Evolutionary conservation across 2,797 vertebrate genomes (phyloP).

Genomic region (Aldrovandia affinis): DNA sequence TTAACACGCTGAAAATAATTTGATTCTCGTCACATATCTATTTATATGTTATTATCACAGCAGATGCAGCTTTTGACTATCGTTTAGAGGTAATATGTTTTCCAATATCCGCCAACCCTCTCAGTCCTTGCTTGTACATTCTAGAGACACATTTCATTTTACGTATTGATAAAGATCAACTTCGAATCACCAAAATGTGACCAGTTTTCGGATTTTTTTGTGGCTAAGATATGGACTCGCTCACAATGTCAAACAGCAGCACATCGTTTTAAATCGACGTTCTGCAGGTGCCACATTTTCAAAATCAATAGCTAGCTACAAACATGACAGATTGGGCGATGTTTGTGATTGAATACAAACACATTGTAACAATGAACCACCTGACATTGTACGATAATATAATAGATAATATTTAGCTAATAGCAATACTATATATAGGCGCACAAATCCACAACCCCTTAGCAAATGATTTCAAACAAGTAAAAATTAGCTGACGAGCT

Average conservation of each 20-base stretch:
- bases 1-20: neutral
- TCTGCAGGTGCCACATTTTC: constrained; percentile 16
- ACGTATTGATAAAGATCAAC: neutral
- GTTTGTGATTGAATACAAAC: neutral
- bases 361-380: neutral
- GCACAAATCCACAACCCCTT: neutral
- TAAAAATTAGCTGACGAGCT: neutral
- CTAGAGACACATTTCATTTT: neutral
- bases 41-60: neutral
- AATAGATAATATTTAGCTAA: constrained; percentile 6
- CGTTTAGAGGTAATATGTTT: neutral
- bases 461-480: neutral
- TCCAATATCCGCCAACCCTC: neutral
- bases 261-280: neutral
- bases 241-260: constrained; percentile 20
- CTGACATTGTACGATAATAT: constrained; percentile 1
- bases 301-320: neutral
- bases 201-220: neutral
- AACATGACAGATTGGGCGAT: neutral
- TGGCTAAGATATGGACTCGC: neutral
- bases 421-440: neutral
- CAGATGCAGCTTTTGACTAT: neutral
- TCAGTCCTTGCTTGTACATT: neutral
- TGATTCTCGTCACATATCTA: neutral
- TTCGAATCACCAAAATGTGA: neutral